Evolutionary conservation across 2,888 invertebrate genomes (phyloP).

Genomic region (Amblyjoppa fuscipennis): DNA sequence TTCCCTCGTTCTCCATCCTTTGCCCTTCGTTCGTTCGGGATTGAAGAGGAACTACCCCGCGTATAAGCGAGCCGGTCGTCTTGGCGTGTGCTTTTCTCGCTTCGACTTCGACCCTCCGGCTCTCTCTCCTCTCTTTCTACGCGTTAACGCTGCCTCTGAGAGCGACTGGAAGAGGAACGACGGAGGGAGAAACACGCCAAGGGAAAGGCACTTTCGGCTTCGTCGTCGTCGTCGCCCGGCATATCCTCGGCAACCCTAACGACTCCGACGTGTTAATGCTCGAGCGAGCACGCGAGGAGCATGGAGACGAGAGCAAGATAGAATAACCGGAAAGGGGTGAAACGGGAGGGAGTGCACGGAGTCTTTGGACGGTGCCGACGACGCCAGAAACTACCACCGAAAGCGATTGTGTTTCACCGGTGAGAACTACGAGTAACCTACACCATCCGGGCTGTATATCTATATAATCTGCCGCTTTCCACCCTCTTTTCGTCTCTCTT

Average conservation of each 20-base stretch:
- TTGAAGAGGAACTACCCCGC: slow-evolving; percentile 41
- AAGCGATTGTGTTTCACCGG: slow-evolving; percentile 58
- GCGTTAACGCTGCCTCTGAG: slow-evolving; percentile 29
- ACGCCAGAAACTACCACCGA: slow-evolving; percentile 40
- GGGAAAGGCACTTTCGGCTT: slow-evolving; percentile 48
- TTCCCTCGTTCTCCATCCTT: slow-evolving; percentile 43
- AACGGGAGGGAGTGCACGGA: slow-evolving; percentile 66
- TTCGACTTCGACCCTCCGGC: slow-evolving; percentile 43
- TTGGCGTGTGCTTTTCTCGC: slow-evolving; percentile 56
- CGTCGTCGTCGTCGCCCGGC: slow-evolving; percentile 23
- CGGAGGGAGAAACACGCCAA: slow-evolving; percentile 52
- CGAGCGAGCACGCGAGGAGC: slow-evolving; percentile 63
- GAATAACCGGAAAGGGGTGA: slow-evolving; percentile 51
- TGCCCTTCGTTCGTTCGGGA: slow-evolving; percentile 66
- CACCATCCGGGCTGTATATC: slow-evolving; percentile 39
- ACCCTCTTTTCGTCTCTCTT: slow-evolving; percentile 24
- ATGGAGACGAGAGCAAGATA: slow-evolving; percentile 45
- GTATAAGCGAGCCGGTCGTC: slow-evolving; percentile 26
- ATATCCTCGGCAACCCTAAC: slow-evolving; percentile 60
- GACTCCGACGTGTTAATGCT: slow-evolving; percentile 71
- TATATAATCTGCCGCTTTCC: neutral
- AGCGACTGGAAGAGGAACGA: slow-evolving; percentile 13
- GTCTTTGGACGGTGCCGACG: slow-evolving; percentile 59
- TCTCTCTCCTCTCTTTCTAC: slow-evolving; percentile 21
- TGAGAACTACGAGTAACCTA: slow-evolving; percentile 56